These are phyloP conservation scores for Cephalopachus bancanus DNA, from an alignment of 2,797 vertebrate genomes.

Conservation along the genomic window DNA sequence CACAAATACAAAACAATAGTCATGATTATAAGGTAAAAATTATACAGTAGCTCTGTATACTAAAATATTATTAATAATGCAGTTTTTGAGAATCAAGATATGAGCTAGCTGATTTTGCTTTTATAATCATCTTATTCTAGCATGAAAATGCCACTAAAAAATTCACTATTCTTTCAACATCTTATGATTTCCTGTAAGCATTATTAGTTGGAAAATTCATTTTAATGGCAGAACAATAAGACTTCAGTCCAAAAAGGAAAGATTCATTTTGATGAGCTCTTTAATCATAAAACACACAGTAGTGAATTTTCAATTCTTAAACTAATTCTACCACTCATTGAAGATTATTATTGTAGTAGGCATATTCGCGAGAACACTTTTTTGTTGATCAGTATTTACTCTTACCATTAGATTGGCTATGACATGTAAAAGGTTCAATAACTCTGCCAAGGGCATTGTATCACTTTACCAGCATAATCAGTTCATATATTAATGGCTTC, in stretches of 20 bases:
- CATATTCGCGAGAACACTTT: background rate
- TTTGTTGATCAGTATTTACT: constrained; percentile 3
- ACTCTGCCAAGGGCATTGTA: background rate
- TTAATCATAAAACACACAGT: constrained; percentile 62
- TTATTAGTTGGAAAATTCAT: constrained; percentile 22
- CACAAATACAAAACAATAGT: constrained; percentile 66
- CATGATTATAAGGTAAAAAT: constrained; percentile 58
- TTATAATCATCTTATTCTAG: background rate
- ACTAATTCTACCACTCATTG: background rate
- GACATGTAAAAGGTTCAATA: constrained; percentile 24
- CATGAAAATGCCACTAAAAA: constrained; percentile 66
- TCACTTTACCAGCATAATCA: background rate
- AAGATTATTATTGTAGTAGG: background rate
- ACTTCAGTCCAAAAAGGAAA: constrained; percentile 64
- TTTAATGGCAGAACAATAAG: constrained; percentile 65
- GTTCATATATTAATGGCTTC: background rate
- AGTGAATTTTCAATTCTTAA: constrained; percentile 31
- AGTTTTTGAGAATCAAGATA: background rate
- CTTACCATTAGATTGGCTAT: background rate
- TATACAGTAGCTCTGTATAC: constrained; percentile 7
- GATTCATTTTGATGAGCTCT: constrained; percentile 63
- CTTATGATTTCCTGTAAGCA: constrained; percentile 55
- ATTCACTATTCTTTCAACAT: constrained; percentile 51
- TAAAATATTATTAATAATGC: constrained; percentile 39
- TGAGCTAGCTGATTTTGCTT: background rate